Conservation (phyloP, 64 coral and sea anemone genomes). For the Dendrophyllia cribrosa region DNA sequence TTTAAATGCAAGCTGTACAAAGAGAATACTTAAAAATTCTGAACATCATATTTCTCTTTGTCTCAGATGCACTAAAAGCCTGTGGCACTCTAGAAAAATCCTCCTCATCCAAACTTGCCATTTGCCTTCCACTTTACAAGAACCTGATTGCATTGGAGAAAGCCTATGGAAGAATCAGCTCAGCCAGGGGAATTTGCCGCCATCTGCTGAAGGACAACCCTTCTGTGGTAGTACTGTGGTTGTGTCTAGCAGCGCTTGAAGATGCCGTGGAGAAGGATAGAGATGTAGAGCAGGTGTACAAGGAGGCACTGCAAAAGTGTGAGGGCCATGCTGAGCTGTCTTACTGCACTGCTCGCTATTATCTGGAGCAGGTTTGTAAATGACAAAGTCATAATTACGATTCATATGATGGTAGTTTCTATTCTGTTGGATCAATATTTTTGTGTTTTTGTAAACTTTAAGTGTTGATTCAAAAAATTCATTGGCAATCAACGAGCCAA, state of each 20-base stretch:
- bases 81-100: slow-evolving; percentile 45
- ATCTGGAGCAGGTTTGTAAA: slow-evolving; percentile 76
- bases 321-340: slow-evolving; percentile 63
- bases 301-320: slow-evolving; percentile 80
- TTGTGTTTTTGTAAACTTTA: too few species aligned
- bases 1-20: too few species aligned
- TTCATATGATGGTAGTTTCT: too few species aligned
- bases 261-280: slow-evolving; percentile 40
- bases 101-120: slow-evolving; percentile 30
- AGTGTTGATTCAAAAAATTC: too few species aligned
- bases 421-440: too few species aligned
- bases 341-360: slow-evolving; percentile 75
- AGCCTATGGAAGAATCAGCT: slow-evolving; percentile 79
- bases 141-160: slow-evolving; percentile 94
- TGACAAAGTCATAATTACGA: not conserved
- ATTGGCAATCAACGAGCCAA: too few species aligned
- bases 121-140: slow-evolving; percentile 81
- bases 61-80: slow-evolving; percentile 88
- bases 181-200: slow-evolving; percentile 86
- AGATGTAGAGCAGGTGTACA: slow-evolving; percentile 44
- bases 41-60: not conserved
- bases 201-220: slow-evolving; percentile 77
- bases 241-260: slow-evolving; percentile 78
- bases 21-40: too few species aligned
- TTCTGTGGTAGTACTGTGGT: slow-evolving; percentile 78